Conservation (phyloP, 2,113 vertebrate genomes). For the Bufo gargarizans region DNA sequence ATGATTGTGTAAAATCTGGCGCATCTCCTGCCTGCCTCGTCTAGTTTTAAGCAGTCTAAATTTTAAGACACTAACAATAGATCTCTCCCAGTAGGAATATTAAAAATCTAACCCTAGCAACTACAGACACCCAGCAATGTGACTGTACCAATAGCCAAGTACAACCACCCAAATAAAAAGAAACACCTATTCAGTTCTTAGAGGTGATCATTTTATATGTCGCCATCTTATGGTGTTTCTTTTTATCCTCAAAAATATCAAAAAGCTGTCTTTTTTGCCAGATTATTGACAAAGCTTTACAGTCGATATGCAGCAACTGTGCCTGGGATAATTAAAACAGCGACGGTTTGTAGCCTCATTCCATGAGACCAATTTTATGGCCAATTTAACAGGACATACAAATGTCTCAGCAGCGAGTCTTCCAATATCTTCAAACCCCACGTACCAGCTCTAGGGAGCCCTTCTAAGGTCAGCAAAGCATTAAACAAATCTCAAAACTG, state of each 20-base stretch:
- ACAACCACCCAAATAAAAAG: neutral
- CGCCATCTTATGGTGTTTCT: neutral
- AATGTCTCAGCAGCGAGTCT: neutral
- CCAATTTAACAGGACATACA: slow-evolving; percentile 23
- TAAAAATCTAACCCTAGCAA: too few species aligned
- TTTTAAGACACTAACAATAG: too few species aligned
- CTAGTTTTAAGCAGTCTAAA: too few species aligned
- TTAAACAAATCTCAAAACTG: slow-evolving; percentile 15
- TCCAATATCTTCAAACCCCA: neutral
- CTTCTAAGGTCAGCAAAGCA: neutral
- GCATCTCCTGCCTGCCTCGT: too few species aligned
- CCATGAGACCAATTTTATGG: slow-evolving; percentile 1
- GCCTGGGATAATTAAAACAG: neutral
- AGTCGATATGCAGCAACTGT: neutral
- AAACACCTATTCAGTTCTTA: neutral
- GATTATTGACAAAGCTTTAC: neutral
- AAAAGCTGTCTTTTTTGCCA: neutral
- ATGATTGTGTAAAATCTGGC: too few species aligned
- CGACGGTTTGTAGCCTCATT: neutral
- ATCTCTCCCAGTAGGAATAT: too few species aligned
- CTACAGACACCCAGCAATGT: too few species aligned
- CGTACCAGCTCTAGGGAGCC: slow-evolving; percentile 9
- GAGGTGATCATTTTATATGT: neutral
- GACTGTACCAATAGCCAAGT: neutral
- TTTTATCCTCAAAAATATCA: neutral